These are phyloP conservation scores for Heliothis subflexa DNA, from an alignment of 1,140 invertebrate species.

Conservation along the genomic window DNA sequence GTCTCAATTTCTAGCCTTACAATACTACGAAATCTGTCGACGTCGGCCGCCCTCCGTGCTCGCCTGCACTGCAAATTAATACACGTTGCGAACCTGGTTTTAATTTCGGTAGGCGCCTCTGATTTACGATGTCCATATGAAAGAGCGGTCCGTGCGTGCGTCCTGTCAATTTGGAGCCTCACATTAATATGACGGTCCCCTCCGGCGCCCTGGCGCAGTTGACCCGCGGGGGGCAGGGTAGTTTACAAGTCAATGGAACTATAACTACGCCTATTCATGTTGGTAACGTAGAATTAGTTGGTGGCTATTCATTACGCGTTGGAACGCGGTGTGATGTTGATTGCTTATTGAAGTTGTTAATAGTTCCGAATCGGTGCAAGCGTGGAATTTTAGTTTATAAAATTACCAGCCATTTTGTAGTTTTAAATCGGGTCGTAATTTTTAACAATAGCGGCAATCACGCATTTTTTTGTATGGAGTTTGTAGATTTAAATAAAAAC, in stretches of 20 bases:
- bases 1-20: conserved; percentile 56
- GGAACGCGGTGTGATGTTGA: conserved; percentile 61
- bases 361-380: conserved; percentile 44
- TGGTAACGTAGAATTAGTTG: conserved; percentile 63
- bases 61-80: conserved; percentile 70
- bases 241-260: conserved; percentile 50
- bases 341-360: conserved; percentile 61
- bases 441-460: neutral
- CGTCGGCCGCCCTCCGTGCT: conserved; percentile 61
- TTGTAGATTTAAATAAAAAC: too few relatives aligned
- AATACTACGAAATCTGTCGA: conserved; percentile 70
- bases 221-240: conserved; percentile 50
- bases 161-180: conserved; percentile 65
- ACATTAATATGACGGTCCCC: conserved; percentile 57
- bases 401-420: conserved; percentile 27
- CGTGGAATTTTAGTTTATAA: conserved; percentile 43
- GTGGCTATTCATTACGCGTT: conserved; percentile 59
- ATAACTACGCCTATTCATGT: conserved; percentile 61
- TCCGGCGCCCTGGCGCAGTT: neutral
- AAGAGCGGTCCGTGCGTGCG: conserved; percentile 74
- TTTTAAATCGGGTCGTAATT: conserved; percentile 21
- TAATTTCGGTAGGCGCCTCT: conserved; percentile 76
- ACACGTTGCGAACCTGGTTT: conserved; percentile 71
- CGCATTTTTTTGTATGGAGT: too few relatives aligned
- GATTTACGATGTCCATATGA: conserved; percentile 80